A percentile compares a stretch with the other conserved stretches of the same genome.
Evolutionary conservation across 1,140 invertebrate genomes (phyloP).

Genomic region (Cephus cinctus): DNA sequence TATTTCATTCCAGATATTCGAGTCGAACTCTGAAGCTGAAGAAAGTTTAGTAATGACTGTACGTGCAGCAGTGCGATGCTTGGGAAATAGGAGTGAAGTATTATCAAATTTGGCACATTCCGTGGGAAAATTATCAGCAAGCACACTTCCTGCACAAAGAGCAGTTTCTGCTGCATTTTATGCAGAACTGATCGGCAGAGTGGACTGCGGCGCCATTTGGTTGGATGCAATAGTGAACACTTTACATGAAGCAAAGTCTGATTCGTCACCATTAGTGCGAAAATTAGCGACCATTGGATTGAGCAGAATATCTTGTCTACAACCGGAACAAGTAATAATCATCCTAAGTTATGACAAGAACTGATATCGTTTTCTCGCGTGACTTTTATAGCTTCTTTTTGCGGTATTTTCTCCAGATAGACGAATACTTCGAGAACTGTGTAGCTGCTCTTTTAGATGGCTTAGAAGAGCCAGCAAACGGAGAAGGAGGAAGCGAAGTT

Average conservation of each 20-base stretch:
- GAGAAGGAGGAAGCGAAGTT: constrained; percentile 36
- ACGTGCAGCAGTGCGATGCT: constrained; percentile 31
- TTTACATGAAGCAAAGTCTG: constrained; percentile 40
- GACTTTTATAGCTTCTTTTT: too few relatives aligned
- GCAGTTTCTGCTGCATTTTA: constrained; percentile 39
- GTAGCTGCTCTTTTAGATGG: constrained; percentile 42
- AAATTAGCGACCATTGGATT: constrained; percentile 44
- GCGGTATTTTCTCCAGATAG: constrained; percentile 30
- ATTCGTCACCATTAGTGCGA: constrained; percentile 43
- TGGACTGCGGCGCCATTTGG: constrained; percentile 37
- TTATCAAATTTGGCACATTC: constrained; percentile 27
- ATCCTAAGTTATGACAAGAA: too few relatives aligned
- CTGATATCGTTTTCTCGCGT: too few relatives aligned
- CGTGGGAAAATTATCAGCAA: constrained; percentile 35
- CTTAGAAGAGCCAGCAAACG: constrained; percentile 38
- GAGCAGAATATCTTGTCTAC: constrained; percentile 36
- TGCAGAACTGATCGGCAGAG: constrained; percentile 36
- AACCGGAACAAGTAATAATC: constrained; percentile 31
- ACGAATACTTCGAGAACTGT: constrained; percentile 44
- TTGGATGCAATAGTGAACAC: constrained; percentile 43
- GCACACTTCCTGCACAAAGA: constrained; percentile 36
- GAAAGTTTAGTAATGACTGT: constrained; percentile 37
- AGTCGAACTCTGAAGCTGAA: constrained; percentile 33
- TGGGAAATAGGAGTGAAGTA: constrained; percentile 22
- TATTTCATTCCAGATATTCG: constrained; percentile 29